These are phyloP conservation scores for Chymomyza procnemis DNA, from an alignment of 2,888 invertebrate species.

Conservation along the genomic window DNA sequence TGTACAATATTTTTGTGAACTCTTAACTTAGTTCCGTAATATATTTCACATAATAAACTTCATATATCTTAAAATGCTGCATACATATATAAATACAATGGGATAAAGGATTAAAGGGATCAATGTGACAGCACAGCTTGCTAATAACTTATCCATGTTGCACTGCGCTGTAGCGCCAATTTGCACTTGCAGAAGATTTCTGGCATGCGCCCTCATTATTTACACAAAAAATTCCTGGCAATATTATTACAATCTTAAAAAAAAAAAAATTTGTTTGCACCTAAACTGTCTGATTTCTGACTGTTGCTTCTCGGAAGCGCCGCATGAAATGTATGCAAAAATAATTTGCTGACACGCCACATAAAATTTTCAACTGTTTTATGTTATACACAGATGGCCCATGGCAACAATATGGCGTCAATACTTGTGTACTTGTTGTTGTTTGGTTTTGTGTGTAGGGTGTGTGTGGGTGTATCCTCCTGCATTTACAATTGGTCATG, in stretches of 20 bases:
- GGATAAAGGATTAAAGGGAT: too few species aligned
- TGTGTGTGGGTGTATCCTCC: constrained; percentile 16
- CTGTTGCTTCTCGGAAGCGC: not conserved
- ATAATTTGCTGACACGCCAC: constrained; percentile 56
- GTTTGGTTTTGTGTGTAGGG: not conserved
- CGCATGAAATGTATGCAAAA: constrained; percentile 47
- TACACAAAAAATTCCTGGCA: not conserved
- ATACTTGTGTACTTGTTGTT: not conserved
- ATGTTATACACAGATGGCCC: constrained; percentile 20
- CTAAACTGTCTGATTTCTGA: not conserved
- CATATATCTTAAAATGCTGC: too few species aligned
- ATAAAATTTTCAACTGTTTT: constrained; percentile 31
- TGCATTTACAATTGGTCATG: constrained; percentile 4
- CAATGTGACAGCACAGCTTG: too few species aligned
- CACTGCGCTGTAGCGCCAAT: too few species aligned
- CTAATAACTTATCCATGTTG: too few species aligned
- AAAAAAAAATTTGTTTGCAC: not conserved
- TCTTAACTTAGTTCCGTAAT: too few species aligned
- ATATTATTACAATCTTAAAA: not conserved
- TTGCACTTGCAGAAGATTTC: too few species aligned
- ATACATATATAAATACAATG: too few species aligned
- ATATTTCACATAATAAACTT: too few species aligned
- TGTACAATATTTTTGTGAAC: too few species aligned
- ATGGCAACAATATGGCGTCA: constrained; percentile 14
- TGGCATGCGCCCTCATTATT: not conserved